Percentiles rank a stretch among this genome's conserved stretches.
These are phyloP conservation scores for Helicoverpa zea DNA, from an alignment of 1,140 invertebrate genomes.

Conservation along the genomic window DNA sequence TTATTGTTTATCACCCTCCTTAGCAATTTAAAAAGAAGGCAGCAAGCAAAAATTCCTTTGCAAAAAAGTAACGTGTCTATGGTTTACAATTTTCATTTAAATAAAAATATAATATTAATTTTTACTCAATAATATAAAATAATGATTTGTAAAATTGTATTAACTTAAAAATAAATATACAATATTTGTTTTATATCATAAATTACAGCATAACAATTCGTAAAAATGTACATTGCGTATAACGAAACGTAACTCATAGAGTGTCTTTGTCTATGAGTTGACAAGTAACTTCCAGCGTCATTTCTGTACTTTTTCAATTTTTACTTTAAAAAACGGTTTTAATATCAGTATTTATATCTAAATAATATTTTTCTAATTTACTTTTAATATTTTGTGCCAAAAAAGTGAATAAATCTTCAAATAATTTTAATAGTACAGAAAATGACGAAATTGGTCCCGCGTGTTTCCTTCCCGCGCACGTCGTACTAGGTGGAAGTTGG, in stretches of 20 bases:
- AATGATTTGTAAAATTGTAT: too few relatives aligned
- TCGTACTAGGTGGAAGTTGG: conserved; percentile 89
- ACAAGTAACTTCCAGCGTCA: conserved; percentile 51
- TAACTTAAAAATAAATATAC: too few relatives aligned
- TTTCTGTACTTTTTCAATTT: conserved; percentile 53
- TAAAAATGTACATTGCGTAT: background rate
- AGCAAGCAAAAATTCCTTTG: too few relatives aligned
- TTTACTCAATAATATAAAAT: too few relatives aligned
- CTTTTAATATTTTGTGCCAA: conserved; percentile 20
- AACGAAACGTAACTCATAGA: conserved; percentile 54
- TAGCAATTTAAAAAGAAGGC: too few relatives aligned
- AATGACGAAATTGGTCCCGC: conserved; percentile 75
- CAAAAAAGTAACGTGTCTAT: too few relatives aligned
- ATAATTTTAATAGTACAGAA: conserved; percentile 61
- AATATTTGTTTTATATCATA: background rate
- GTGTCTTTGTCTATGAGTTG: conserved; percentile 57
- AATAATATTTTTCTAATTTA: conserved; percentile 38
- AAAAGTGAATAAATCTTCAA: conserved; percentile 35
- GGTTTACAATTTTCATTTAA: too few relatives aligned
- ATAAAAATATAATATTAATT: too few relatives aligned
- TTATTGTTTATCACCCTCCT: too few relatives aligned
- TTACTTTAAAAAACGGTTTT: background rate
- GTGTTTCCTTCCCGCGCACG: conserved; percentile 89
- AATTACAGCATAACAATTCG: background rate
- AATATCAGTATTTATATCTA: background rate